Evolutionary conservation across 2,888 invertebrate species (phyloP).

Genomic region (Sesia apiformis): DNA sequence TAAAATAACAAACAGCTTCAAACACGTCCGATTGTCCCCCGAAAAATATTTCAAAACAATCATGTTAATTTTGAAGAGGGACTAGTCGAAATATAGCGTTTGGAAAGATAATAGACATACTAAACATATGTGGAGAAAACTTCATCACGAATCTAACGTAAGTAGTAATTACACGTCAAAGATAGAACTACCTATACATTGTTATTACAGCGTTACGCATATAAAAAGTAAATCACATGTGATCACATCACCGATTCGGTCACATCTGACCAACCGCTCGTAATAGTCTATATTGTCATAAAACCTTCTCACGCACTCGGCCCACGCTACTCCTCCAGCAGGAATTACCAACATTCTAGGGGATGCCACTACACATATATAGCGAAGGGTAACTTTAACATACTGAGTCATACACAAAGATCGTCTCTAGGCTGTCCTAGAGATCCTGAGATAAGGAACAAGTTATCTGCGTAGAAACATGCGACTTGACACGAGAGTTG

Average conservation of each 20-base stretch:
- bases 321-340: constrained; percentile 16
- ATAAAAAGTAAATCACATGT: constrained; percentile 63
- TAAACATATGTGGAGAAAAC: constrained; percentile 31
- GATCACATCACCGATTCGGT: constrained; percentile 25
- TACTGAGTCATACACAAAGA: constrained; percentile 14
- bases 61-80: constrained; percentile 37
- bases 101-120: constrained; percentile 37
- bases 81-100: constrained; percentile 65
- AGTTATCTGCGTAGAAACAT: no score
- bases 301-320: constrained; percentile 26
- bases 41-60: constrained; percentile 18
- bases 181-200: constrained; percentile 47
- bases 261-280: constrained; percentile 11
- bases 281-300: constrained; percentile 20
- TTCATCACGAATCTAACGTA: constrained; percentile 34
- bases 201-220: constrained; percentile 54
- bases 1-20: constrained; percentile 35
- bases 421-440: no score
- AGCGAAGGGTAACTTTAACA: constrained; percentile 62
- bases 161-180: constrained; percentile 23
- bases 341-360: constrained; percentile 32
- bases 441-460: no score
- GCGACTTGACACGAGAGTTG: no score
- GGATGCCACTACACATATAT: constrained; percentile 15
- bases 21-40: constrained; percentile 15